A percentile compares a stretch with the other conserved stretches of the same genome.
phyloP scores from a whole-genome alignment of 2,888 invertebrate species.

The Sepioteuthis lessoniana region DNA sequence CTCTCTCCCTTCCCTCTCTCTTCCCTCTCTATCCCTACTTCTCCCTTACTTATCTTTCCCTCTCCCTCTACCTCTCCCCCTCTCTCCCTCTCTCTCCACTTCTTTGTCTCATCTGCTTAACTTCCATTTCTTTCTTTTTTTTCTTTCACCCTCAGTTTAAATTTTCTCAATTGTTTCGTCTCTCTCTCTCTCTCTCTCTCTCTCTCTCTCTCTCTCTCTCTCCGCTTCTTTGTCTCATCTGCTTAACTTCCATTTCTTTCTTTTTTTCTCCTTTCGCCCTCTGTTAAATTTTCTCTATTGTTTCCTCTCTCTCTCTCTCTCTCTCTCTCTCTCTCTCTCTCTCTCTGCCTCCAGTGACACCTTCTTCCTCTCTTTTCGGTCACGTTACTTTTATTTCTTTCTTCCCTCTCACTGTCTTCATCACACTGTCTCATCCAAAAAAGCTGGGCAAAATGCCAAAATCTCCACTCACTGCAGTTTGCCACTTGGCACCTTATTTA shows the following conservation, averaged over 20 bases:
- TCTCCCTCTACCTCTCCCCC: too few relatives aligned
- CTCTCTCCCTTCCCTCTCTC: too few relatives aligned
- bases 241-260: not conserved
- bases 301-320: not conserved
- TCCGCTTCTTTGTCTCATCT: not conserved
- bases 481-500: constrained; percentile 24
- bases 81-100: too few relatives aligned
- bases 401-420: not conserved
- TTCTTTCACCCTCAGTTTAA: not conserved
- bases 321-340: too few relatives aligned
- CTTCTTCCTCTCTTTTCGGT: not conserved
- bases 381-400: not conserved
- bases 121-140: not conserved
- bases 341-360: not conserved
- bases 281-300: not conserved
- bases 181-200: too few relatives aligned
- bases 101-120: not conserved
- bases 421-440: not conserved
- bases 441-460: not conserved
- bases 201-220: not conserved
- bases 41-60: too few relatives aligned
- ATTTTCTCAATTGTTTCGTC: not conserved
- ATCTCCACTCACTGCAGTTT: not conserved
- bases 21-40: too few relatives aligned
- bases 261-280: not conserved